Conservation (phyloP, 2,797 vertebrate genomes). For the Intellagama lesueurii region DNA sequence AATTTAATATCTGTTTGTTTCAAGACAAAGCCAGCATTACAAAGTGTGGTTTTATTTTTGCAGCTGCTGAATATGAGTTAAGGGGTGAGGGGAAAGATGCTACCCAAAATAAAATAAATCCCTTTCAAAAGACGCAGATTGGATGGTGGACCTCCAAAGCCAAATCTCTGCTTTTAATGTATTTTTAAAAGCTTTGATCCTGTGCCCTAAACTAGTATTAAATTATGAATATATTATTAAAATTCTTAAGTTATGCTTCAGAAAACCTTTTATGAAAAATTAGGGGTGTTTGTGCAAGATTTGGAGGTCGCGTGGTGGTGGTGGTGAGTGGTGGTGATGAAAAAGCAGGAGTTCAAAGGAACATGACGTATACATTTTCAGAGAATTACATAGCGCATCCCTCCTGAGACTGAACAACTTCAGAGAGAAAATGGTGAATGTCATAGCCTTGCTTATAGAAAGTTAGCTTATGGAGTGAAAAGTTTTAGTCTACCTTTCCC, state of each 20-base stretch:
- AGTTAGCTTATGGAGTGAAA: neutral
- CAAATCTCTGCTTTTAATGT: constrained; percentile 38
- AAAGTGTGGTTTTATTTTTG: constrained; percentile 56
- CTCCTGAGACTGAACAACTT: neutral
- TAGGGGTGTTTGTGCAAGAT: neutral
- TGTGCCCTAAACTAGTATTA: neutral
- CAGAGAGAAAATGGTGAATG: neutral
- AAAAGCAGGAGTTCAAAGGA: neutral
- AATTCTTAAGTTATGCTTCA: constrained; percentile 16
- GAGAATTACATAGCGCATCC: neutral
- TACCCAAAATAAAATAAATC: constrained; percentile 38
- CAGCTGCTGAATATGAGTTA: constrained; percentile 48
- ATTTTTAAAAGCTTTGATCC: constrained; percentile 24
- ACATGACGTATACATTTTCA: neutral
- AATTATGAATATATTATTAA: neutral
- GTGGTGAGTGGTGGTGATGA: neutral
- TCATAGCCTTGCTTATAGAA: neutral
- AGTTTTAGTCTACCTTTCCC: neutral
- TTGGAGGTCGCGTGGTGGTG: neutral
- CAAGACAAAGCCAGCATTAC: constrained; percentile 54
- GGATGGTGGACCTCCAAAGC: constrained; percentile 23
- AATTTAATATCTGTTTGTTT: constrained; percentile 71
- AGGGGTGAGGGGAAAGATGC: neutral
- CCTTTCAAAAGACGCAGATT: constrained; percentile 39
- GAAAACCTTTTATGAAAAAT: neutral